A percentile compares a stretch with the other conserved stretches of the same genome.
These are phyloP conservation scores for Zaprionus lachaisei DNA, from an alignment of 1,140 invertebrate genomes.

Conservation along the genomic window DNA sequence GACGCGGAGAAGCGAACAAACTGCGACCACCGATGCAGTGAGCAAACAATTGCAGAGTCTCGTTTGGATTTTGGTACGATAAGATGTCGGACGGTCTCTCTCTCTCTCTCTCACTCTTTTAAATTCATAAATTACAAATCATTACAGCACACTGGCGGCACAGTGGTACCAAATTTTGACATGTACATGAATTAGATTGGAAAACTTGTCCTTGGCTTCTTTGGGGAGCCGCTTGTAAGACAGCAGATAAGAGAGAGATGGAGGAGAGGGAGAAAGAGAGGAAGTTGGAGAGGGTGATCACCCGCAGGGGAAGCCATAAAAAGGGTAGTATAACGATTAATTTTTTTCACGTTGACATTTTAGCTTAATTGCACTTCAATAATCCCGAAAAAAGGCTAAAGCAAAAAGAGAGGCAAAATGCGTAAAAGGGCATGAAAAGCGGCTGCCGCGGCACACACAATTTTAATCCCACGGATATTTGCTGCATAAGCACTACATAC, in stretches of 20 bases:
- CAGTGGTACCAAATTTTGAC: conserved; percentile 58
- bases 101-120: neutral
- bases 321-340: conserved; percentile 83
- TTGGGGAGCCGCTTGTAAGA: conserved; percentile 40
- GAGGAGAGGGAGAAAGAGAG: neutral
- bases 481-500: conserved; percentile 75
- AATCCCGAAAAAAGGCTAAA: conserved; percentile 77
- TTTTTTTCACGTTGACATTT: conserved; percentile 83
- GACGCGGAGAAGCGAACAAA: conserved; percentile 20
- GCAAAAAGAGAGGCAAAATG: conserved; percentile 71
- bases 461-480: conserved; percentile 83
- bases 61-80: conserved; percentile 39
- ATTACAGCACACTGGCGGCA: conserved; percentile 51
- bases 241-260: conserved; percentile 45
- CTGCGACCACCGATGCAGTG: conserved; percentile 32
- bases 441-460: conserved; percentile 67
- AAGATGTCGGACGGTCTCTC: conserved; percentile 46
- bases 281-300: neutral
- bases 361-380: conserved; percentile 84
- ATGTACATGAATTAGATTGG: conserved; percentile 81
- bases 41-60: conserved; percentile 72
- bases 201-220: conserved; percentile 26
- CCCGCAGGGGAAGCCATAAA: conserved; percentile 69
- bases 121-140: conserved; percentile 82
- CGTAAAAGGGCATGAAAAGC: conserved; percentile 83